phyloP scores from a whole-genome alignment of 1,140 invertebrate species.

The Augochlora pura region DNA sequence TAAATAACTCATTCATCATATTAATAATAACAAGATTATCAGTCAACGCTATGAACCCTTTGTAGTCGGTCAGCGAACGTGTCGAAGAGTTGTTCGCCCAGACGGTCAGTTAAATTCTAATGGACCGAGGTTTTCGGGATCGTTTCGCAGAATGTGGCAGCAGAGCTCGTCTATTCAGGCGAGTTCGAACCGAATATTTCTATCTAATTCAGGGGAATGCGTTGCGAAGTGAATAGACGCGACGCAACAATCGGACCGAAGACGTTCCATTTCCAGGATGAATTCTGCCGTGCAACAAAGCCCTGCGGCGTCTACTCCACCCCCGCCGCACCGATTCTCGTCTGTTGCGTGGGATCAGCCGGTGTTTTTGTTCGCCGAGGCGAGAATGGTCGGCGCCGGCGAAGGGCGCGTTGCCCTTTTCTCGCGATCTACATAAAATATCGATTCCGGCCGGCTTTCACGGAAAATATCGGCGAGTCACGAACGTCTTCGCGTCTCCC shows the following conservation, averaged over 20 bases:
- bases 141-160: background rate
- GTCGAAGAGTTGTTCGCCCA: background rate
- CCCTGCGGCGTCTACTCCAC: constrained; percentile 11
- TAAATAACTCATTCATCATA: no score
- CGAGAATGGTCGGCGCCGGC: constrained; percentile 59
- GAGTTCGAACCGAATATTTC: constrained; percentile 32
- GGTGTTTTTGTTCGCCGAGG: constrained; percentile 59
- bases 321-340: background rate
- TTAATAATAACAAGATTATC: no score
- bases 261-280: constrained; percentile 62
- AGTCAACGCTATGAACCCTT: no score
- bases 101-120: background rate
- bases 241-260: constrained; percentile 60
- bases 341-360: constrained; percentile 38
- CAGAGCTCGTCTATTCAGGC: background rate
- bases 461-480: constrained; percentile 73
- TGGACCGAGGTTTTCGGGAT: background rate
- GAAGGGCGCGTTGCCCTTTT: constrained; percentile 64
- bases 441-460: constrained; percentile 58
- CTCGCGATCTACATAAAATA: constrained; percentile 74
- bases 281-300: constrained; percentile 56
- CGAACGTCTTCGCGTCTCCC: constrained; percentile 48
- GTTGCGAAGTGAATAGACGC: constrained; percentile 46
- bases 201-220: constrained; percentile 50
- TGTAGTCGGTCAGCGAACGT: no score